phyloP scores from a whole-genome alignment of 2,888 invertebrate species.

The Clitarchus hookeri region DNA sequence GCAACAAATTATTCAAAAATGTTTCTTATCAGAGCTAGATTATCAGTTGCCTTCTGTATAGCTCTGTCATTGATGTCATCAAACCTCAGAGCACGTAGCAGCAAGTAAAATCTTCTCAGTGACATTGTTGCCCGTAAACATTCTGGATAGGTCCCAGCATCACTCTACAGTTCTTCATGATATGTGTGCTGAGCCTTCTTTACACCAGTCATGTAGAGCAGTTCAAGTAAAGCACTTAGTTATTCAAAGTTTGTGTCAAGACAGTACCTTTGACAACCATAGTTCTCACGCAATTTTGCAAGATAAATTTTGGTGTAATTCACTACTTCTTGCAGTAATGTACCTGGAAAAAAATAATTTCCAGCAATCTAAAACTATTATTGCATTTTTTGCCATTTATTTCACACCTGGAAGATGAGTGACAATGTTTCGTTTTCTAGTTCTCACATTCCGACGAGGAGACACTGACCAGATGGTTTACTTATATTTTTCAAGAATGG shows the following conservation, averaged over 20 bases:
- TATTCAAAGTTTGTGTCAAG: neutral
- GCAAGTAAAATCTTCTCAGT: too few relatives aligned
- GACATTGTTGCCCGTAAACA: too few relatives aligned
- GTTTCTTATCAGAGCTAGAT: too few relatives aligned
- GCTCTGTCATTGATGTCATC: too few relatives aligned
- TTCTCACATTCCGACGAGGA: neutral
- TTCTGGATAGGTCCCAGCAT: too few relatives aligned
- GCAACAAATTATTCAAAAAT: too few relatives aligned
- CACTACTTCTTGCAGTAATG: neutral
- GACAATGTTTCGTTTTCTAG: neutral
- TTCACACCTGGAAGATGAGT: neutral
- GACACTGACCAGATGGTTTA: neutral
- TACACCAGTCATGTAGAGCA: too few relatives aligned
- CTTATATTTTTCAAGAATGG: neutral
- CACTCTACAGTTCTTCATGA: too few relatives aligned
- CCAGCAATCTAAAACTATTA: neutral
- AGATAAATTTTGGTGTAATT: neutral
- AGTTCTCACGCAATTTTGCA: neutral
- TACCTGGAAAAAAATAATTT: neutral
- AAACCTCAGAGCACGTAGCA: too few relatives aligned
- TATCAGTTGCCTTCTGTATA: too few relatives aligned
- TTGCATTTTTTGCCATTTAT: neutral
- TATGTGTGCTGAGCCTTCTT: too few relatives aligned
- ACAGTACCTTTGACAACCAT: neutral
- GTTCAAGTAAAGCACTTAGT: too few relatives aligned